Evolutionary conservation across 2,797 vertebrate species (phyloP).

Genomic region (Chaetodon trifasciatus): DNA sequence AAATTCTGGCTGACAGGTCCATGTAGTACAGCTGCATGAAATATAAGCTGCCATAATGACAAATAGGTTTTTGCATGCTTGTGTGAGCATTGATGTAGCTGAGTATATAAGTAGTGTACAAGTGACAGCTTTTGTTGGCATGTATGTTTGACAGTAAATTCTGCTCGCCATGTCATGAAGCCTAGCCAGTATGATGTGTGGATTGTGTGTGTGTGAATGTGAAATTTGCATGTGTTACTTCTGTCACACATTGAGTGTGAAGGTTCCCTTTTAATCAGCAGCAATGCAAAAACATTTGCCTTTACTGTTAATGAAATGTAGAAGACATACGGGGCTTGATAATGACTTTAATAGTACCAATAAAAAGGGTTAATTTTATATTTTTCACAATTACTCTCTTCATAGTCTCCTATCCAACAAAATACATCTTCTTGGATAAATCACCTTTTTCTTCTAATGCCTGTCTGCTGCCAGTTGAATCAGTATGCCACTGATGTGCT

Average conservation of each 20-base stretch:
- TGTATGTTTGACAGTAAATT: constrained; percentile 28
- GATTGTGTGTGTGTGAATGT: neutral
- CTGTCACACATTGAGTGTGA: constrained; percentile 27
- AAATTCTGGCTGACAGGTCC: constrained; percentile 36
- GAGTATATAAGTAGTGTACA: neutral
- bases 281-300: neutral
- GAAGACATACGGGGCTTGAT: neutral
- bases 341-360: neutral
- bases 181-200: neutral
- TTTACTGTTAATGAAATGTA: neutral
- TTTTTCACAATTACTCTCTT: no score
- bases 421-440: neutral
- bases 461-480: neutral
- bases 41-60: constrained; percentile 51
- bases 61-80: constrained; percentile 38
- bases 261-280: constrained; percentile 30
- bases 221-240: constrained; percentile 19
- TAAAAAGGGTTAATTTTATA: neutral
- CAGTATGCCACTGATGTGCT: neutral
- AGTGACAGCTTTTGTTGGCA: constrained; percentile 21
- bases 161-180: constrained; percentile 4
- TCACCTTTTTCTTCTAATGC: neutral
- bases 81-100: constrained; percentile 15
- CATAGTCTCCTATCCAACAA: neutral
- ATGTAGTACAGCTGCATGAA: constrained; percentile 44